Evolutionary conservation across 1,140 invertebrate species (phyloP).

Genomic region (Potamilus streckersoni): DNA sequence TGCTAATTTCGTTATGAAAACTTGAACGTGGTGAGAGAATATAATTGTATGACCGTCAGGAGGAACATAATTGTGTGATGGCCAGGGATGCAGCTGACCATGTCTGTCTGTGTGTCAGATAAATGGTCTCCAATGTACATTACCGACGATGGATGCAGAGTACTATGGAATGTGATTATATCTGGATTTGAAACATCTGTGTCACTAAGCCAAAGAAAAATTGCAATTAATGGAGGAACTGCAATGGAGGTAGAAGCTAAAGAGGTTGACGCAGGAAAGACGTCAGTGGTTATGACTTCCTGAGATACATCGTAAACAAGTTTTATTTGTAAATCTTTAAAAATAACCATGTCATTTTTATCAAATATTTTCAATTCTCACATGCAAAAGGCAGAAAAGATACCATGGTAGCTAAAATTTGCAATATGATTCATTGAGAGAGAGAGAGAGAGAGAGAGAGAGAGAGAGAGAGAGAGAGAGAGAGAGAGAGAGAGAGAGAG

Average conservation of each 20-base stretch:
- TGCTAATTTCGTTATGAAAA: conserved; percentile 30
- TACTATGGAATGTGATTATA: conserved; percentile 19
- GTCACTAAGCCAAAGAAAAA: conserved; percentile 13
- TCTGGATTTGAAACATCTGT: conserved; percentile 28
- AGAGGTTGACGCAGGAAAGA: conserved; percentile 8
- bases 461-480: no score
- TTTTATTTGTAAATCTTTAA: no score
- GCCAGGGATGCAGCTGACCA: conserved; percentile 22
- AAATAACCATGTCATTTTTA: no score
- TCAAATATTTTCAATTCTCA: no score
- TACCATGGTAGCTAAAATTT: no score
- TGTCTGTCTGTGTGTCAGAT: conserved; percentile 18
- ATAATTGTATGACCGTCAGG: conserved; percentile 18
- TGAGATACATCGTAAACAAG: neutral
- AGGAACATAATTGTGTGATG: conserved; percentile 12
- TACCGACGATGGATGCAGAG: no score
- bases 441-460: no score
- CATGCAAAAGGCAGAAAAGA: no score
- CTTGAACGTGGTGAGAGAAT: conserved; percentile 19
- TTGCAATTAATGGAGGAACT: conserved; percentile 27
- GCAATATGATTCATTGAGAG: no score
- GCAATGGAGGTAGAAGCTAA: conserved; percentile 34
- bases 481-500: no score
- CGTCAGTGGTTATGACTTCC: conserved; percentile 8
- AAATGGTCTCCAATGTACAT: neutral